Evolutionary conservation across 2,888 invertebrate species (phyloP), one percentile per base, ranked within the genome.

Genomic region (Cepaea hortensis): DNA sequence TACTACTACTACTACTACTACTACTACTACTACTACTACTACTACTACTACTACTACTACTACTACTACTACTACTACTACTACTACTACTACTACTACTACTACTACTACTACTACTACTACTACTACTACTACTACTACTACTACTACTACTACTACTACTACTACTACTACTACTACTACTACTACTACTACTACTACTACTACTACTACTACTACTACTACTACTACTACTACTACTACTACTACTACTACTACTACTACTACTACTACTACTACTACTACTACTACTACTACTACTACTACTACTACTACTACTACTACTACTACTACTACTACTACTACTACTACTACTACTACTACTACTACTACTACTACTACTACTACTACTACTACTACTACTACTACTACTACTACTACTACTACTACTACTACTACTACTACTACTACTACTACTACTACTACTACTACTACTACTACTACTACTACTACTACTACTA

Each of bases 171-270:
- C 79, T 79, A 79, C 79, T 79, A 79, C 79, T 79, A 79, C 55
- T 79, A 79, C 79, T 79, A 79, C 79, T 79, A 79, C 79, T 79
- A 70, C 68, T 82, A 82, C 68, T 82, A 82, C 68, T 82, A 70
- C 68, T 82, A 70, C 68, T 82, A 82, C 68, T 82, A 82, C 68
- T 82, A 70, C 23, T 70, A 46, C 68, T 82, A 82, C 68, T 70
- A 70, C 68, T 72, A 70, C 68, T 70, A 70, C 68, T 72, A 82
- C 68, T 72, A 70, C 68, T 82, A 70, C 68, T 82, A 82, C 68
- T 82, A 82, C 68, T 82, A 82, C 68, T 82, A 82, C 68, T 82
- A 82, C 68, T 82, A 82, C 68, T 82, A 82, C 68, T 82, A 82
- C 68, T 82, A 82, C 68, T 82, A 82, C 79, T 79, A 79, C 55